Evolutionary conservation across 2,113 vertebrate species (phyloP).

Genomic region (Nannobrachium achirus): DNA sequence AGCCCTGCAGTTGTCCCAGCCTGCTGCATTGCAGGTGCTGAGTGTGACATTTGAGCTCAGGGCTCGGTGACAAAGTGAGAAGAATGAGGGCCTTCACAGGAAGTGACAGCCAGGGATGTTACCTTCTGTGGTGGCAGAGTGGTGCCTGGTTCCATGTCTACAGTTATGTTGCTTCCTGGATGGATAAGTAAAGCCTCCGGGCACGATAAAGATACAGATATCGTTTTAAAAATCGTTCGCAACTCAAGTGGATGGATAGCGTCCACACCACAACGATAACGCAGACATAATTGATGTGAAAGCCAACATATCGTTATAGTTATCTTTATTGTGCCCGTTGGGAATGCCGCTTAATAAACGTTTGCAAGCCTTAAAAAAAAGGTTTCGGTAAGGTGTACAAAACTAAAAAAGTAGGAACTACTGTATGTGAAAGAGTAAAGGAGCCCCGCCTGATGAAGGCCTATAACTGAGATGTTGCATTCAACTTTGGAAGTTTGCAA

Average conservation of each 20-base stretch:
- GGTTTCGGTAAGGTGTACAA: too few species aligned
- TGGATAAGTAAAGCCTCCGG: background rate
- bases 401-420: too few species aligned
- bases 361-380: too few species aligned
- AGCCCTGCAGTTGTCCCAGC: slow-evolving; percentile 39
- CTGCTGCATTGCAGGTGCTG: slow-evolving; percentile 79
- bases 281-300: too few species aligned
- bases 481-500: background rate
- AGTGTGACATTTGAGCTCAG: slow-evolving; percentile 65
- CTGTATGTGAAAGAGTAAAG: too few species aligned
- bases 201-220: too few species aligned
- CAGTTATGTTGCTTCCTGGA: background rate
- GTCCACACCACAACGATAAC: too few species aligned
- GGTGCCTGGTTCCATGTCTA: slow-evolving; percentile 23
- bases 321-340: too few species aligned
- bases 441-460: background rate
- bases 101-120: slow-evolving; percentile 53
- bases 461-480: background rate
- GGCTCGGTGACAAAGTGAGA: slow-evolving; percentile 43
- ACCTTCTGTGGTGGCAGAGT: slow-evolving; percentile 36
- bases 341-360: too few species aligned
- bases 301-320: too few species aligned
- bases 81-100: slow-evolving; percentile 46
- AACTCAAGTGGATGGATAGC: too few species aligned
- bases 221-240: too few species aligned